These are phyloP conservation scores for Scaptodrosophila latifasciaeformis DNA, from an alignment of 2,888 invertebrate species.

Conservation along the genomic window DNA sequence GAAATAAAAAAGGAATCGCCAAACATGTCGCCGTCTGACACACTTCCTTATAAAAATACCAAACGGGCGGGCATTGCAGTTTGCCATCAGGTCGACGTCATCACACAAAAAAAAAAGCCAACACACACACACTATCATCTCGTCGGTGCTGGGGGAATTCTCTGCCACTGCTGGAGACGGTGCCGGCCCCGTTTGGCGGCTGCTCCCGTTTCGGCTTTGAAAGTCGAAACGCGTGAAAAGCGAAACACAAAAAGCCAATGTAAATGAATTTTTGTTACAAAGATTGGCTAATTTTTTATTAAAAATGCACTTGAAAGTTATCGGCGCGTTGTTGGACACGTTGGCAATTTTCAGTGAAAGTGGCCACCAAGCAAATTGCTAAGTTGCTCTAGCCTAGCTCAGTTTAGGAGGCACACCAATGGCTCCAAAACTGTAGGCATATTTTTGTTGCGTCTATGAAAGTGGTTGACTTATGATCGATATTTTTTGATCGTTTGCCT, in stretches of 20 bases:
- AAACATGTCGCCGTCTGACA: conserved; percentile 40
- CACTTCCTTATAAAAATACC: conserved; percentile 33
- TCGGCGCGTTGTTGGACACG: conserved; percentile 18
- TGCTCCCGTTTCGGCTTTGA: neutral
- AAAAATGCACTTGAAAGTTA: conserved; percentile 32
- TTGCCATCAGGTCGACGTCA: conserved; percentile 3
- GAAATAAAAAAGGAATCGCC: no score
- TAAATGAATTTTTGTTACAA: conserved; percentile 8
- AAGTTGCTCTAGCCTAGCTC: no score
- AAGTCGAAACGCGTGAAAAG: neutral
- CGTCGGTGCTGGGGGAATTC: conserved; percentile 21
- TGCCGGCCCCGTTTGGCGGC: neutral
- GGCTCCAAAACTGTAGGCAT: no score
- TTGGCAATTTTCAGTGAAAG: conserved; percentile 11
- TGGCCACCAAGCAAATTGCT: neutral
- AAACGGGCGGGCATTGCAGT: neutral
- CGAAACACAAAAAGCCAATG: neutral
- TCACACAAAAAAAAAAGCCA: no score
- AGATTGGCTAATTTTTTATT: conserved; percentile 25
- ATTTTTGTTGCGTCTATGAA: no score
- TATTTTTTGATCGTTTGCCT: no score
- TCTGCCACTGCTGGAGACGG: conserved; percentile 3
- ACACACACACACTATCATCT: conserved; percentile 1
- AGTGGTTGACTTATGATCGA: no score
- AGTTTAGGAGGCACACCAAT: no score